These are phyloP conservation scores for Elgaria multicarinata DNA, from an alignment of 2,113 vertebrate species.

Conservation along the genomic window DNA sequence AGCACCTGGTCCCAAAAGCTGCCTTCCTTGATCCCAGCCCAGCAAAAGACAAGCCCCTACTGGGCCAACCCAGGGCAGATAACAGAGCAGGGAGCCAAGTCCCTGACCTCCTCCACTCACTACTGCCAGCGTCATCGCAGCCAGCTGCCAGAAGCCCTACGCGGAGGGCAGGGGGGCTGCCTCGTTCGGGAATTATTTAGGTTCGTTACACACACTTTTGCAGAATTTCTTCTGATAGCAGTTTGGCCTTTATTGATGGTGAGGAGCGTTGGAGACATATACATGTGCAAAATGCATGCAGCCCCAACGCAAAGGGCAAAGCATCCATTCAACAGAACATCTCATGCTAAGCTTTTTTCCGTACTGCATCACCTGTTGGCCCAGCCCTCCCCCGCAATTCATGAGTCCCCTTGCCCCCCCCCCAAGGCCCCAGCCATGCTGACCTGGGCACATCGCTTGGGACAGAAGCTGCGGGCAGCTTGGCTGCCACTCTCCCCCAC, in stretches of 20 bases:
- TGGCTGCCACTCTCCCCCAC: too few relatives aligned
- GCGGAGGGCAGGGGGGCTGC: not conserved
- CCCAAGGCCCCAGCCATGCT: not conserved
- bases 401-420: rapidly evolving
- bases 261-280: too few relatives aligned
- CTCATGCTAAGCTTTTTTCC: not conserved
- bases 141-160: not conserved
- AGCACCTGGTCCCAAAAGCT: not conserved
- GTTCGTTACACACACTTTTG: too few relatives aligned
- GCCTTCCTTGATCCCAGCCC: not conserved
- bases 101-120: not conserved
- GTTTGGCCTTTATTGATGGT: not conserved
- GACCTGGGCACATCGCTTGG: not conserved
- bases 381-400: too few relatives aligned
- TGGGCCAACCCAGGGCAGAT: not conserved
- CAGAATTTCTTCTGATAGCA: not conserved
- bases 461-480: not conserved
- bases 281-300: not conserved
- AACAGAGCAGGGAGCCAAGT: too few relatives aligned
- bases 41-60: not conserved
- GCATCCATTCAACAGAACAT: not conserved
- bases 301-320: not conserved
- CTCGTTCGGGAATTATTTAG: not conserved
- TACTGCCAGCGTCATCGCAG: not conserved
- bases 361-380: too few relatives aligned